Evolutionary conservation across 1,140 invertebrate species (phyloP), one percentile per base, ranked within the genome.

Genomic region (Eupristina koningsbergeri): DNA sequence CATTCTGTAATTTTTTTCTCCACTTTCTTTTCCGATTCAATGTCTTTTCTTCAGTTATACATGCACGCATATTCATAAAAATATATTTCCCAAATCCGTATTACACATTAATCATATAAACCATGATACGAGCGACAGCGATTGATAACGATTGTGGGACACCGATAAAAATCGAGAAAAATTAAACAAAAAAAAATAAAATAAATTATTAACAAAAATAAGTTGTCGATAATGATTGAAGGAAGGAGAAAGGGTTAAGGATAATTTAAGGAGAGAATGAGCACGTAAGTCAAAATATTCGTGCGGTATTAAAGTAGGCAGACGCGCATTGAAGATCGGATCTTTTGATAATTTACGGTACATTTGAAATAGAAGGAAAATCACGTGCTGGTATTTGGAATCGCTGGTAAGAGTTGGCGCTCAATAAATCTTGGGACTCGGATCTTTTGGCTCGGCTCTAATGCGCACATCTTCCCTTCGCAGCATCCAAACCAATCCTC

Each of bases 391-490:
- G n/a, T 13, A 75, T 41, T 47, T 53, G 29, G 36, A 75, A 75
- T 26, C 53, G 29, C 45, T 50, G n/a, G 45, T 50, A 47, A 26
- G 29, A 50, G n/a, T 15, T 6, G 53, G 45, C 36, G 34, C 53
- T 77, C 75, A 53, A 77, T 77, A 77, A 77, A 77, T 77, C 53
- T 77, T 63, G 53, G 29, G 31, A 17, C 29, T 36, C 34, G n/a
- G 26, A 41, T 61, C 73, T 50, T 50, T n/a, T 76, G 19, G 15
- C n/a, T 77, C 36, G 29, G 34, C 36, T 77, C 53, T 26, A 39
- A 76, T 76, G 74, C 47, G 15, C 74, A 39, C 74, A 41, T 50
- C 34, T 61, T 45, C 41, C 41, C 41, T 5, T 11, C 41, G 41
- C 6, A 45, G 41, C 41, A 45, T 11, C 41, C 5, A 5, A 5